A percentile compares a stretch with the other conserved stretches of the same genome.
These are phyloP conservation scores for Cosmia pyralina DNA, from an alignment of 2,888 invertebrate genomes.

Conservation along the genomic window DNA sequence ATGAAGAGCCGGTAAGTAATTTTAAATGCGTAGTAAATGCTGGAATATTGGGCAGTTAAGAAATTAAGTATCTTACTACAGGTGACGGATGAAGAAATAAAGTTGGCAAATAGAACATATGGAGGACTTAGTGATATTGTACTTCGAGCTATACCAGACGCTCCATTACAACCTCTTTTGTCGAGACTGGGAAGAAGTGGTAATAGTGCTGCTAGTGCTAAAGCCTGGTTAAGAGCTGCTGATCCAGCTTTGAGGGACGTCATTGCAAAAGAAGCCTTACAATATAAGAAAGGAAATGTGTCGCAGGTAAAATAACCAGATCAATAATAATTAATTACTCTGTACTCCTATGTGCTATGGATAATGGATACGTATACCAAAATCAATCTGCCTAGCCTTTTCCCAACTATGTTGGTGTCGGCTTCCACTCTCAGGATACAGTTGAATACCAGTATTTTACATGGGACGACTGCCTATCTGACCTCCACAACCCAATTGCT, in stretches of 20 bases:
- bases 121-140: constrained; percentile 94
- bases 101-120: constrained; percentile 92
- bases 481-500: no score
- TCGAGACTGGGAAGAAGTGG: constrained; percentile 92
- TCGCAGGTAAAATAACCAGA: constrained; percentile 79
- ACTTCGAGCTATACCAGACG: constrained; percentile 94
- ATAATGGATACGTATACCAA: background rate
- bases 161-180: constrained; percentile 94
- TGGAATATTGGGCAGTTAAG: constrained; percentile 43
- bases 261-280: constrained; percentile 96
- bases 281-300: constrained; percentile 92
- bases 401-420: no score
- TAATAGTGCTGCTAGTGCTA: constrained; percentile 87
- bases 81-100: constrained; percentile 93
- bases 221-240: constrained; percentile 93
- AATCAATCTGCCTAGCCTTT: no score
- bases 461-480: no score
- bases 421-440: no score
- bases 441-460: no score
- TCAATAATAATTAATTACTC: background rate
- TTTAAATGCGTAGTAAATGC: background rate
- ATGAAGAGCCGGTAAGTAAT: constrained; percentile 81
- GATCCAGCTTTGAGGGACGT: constrained; percentile 95
- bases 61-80: constrained; percentile 72
- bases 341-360: background rate